Base-by-base conservation (phyloP, 1,140 invertebrate species). In the Drosophila prosaltans region DNA sequence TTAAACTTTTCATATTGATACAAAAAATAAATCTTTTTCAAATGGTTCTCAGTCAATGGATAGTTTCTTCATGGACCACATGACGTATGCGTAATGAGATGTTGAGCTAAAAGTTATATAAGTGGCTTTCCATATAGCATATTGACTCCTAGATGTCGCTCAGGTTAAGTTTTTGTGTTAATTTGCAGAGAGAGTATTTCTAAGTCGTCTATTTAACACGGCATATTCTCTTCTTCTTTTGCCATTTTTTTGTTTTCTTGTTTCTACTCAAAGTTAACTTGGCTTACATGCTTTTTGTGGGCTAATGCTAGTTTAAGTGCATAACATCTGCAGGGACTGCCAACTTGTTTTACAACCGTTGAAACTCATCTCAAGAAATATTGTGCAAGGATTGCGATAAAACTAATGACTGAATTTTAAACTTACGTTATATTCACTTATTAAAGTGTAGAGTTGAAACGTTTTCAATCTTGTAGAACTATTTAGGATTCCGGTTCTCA, bases 241-340 rank as follows among this genome's bases (percentile, higher is more conserved):
- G 32, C 6, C 32, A 1, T 36, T 51, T 51, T 51, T 24, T 48
- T n/a, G 16, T 9, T 48, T 48, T 8, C 21, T 48, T 10, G 45
- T n/a, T 51, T 21, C 21, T 51, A 6, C 45, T 26, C 21, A 51
- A 51, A 51, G 45, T 51, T 51, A 51, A 51, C 45, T 51, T 51
- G 21, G 45, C 45, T 26, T 51, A 51, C 45, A 51, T 51, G 45
- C 45, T 51, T 51, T 51, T 51, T 51, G 45, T 51, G 45, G 45
- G 45, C 45, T 51, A 51, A 51, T 51, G 45, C 45, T 51, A 51
- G 45, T 51, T 51, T 51, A 51, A 51, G 45, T 51, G 45, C 45
- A 51, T 51, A 51, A 51, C 45, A 51, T 51, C 45, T 51, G 45
- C 45, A 10, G 45, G 45, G 45, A 48, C 45, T 48, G 45, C 45